Base-by-base conservation (phyloP, 2,888 invertebrate genomes). In the Thera obeliscata region DNA sequence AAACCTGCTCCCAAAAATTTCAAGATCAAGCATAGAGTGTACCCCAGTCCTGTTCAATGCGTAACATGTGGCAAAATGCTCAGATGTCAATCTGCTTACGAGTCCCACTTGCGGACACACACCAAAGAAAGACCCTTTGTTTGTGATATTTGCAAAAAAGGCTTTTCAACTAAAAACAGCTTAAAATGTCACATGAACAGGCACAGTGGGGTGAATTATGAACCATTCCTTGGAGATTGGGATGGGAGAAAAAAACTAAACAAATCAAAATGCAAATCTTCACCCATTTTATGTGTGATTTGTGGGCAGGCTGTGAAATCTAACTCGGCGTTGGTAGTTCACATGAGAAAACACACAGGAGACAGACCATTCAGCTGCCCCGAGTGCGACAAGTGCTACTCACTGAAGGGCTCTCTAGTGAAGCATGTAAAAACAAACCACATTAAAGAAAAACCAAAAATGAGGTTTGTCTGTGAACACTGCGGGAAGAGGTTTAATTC, bases 401-500 rank as follows among this genome's bases (percentile, higher is more conserved):
- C 83, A 11, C 79, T 87, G 0, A 90, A 90, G 70, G 90, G 91
- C 0, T 81, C 87, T 4, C 73, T 93, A 1, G 86, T 87, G 57
- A 81, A 90, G 38, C 93, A 93, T 69, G 78, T 81, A 22, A 81
- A 83, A 70, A 86, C 84, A 0, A 83, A 81, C 56, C 92, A 92
- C 67, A 74, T 74, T 0, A 72, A 84, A 48, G 22, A 49, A 2
- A 57, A 22, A 36, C 2, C 43, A 7, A 33, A 41, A 2, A 60
- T 55, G 1, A 88, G 84, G 63, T 93, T 87, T 58, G 87, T 85
- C 2, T 94, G 94, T 78, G 93, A 93, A 68, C 88, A 86, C 0
- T 93, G 94, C 67, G 93, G 93, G 0, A 89, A 85, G 64, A 88
- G 87, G 61, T 93, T 94, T 69, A 87, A 82, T 61, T 82, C 86